phyloP scores from a whole-genome alignment of 2,888 invertebrate genomes.

The Deroplatys truncata region DNA sequence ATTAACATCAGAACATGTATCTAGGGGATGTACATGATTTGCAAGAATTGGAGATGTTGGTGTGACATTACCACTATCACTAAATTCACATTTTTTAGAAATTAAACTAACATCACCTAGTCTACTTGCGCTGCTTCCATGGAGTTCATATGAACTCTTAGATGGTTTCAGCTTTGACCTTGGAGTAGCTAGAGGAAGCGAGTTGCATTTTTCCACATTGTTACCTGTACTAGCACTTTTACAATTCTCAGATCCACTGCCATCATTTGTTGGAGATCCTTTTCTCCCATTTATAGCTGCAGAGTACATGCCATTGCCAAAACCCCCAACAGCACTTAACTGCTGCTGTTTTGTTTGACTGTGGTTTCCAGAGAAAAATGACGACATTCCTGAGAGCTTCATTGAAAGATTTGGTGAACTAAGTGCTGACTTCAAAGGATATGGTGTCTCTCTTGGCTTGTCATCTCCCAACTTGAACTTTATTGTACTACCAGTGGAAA shows the following conservation, averaged over 20 bases:
- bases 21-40: conserved; percentile 60
- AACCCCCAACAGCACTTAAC: not conserved
- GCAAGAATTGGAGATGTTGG: conserved; percentile 40
- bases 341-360: conserved; percentile 63
- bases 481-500: not conserved
- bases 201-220: not conserved
- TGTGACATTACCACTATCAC: conserved; percentile 63
- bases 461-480: not conserved
- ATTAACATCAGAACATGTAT: conserved; percentile 69
- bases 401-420: conserved; percentile 46
- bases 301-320: not conserved
- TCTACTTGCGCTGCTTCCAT: not conserved
- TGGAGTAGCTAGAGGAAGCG: conserved; percentile 8
- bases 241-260: conserved; percentile 22
- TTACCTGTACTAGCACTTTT: conserved; percentile 1
- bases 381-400: conserved; percentile 35
- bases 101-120: not conserved
- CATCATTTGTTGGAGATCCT: conserved; percentile 8
- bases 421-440: conserved; percentile 43
- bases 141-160: conserved; percentile 36
- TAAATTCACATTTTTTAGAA: not conserved
- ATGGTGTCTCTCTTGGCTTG: conserved; percentile 34
- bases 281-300: not conserved
- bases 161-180: conserved; percentile 32
- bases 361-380: conserved; percentile 55